Percentiles rank a stretch among this genome's conserved stretches.
These are phyloP conservation scores for Alectura lathami DNA, from an alignment of 2,113 vertebrate species.

Conservation along the genomic window DNA sequence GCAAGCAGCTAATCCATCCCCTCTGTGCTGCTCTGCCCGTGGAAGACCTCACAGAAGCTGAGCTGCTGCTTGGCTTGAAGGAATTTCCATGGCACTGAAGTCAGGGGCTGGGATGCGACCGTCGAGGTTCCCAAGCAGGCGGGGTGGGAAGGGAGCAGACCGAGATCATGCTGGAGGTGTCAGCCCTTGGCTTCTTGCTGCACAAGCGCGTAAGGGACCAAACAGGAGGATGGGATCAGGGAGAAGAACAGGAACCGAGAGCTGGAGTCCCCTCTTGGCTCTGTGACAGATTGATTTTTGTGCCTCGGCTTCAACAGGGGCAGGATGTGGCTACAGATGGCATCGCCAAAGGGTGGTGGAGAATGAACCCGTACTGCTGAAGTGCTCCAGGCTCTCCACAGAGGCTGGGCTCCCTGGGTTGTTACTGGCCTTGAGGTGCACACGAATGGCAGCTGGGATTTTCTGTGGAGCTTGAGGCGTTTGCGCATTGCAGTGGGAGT, in stretches of 20 bases:
- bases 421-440: fast-evolving
- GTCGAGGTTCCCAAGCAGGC: not conserved
- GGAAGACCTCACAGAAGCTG: not conserved
- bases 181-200: not conserved
- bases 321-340: not conserved
- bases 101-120: not conserved
- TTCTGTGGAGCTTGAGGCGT: not conserved
- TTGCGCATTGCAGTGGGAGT: fast-evolving
- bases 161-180: not conserved
- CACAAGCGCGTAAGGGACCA: fast-evolving
- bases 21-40: not conserved
- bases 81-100: not conserved
- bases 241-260: not conserved
- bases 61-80: not conserved
- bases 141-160: not conserved
- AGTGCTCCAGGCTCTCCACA: fast-evolving
- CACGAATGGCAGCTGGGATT: not conserved
- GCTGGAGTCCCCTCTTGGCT: not conserved
- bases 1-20: not conserved
- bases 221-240: not conserved
- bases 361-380: not conserved
- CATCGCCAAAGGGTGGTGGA: not conserved
- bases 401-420: not conserved
- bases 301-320: not conserved
- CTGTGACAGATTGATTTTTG: not conserved